Evolutionary conservation across 2,113 vertebrate species (phyloP).

Genomic region (Anhinga rufa): DNA sequence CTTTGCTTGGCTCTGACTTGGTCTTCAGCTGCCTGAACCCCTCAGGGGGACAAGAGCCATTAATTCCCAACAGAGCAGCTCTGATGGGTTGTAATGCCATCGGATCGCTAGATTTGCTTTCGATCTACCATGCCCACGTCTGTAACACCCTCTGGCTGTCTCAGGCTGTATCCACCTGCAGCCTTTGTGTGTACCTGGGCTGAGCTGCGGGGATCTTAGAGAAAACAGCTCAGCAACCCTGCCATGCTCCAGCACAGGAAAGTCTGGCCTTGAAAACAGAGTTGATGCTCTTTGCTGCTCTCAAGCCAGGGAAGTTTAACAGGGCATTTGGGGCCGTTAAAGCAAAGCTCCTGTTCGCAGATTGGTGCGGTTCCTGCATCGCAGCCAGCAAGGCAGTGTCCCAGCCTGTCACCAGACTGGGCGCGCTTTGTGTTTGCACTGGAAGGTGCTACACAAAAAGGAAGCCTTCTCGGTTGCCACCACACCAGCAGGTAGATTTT

Average conservation of each 20-base stretch:
- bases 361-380: accelerated
- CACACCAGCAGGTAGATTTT: not conserved
- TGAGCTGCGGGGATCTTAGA: not conserved
- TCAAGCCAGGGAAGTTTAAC: not conserved
- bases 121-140: not conserved
- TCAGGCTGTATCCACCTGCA: not conserved
- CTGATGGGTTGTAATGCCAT: not conserved
- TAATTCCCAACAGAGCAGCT: not conserved
- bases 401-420: not conserved
- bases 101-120: not conserved
- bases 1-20: not conserved
- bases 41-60: not conserved
- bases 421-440: not conserved
- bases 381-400: not conserved
- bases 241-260: not conserved
- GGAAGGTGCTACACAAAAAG: not conserved
- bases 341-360: not conserved
- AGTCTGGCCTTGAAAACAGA: not conserved
- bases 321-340: not conserved
- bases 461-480: not conserved
- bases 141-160: not conserved
- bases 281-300: not conserved
- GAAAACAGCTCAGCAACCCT: not conserved
- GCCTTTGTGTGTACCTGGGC: not conserved
- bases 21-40: not conserved